A percentile compares a stretch with the other conserved stretches of the same genome.
These are phyloP conservation scores for Melanotaenia maccullochi DNA, from an alignment of 2,797 vertebrate genomes.

Conservation along the genomic window DNA sequence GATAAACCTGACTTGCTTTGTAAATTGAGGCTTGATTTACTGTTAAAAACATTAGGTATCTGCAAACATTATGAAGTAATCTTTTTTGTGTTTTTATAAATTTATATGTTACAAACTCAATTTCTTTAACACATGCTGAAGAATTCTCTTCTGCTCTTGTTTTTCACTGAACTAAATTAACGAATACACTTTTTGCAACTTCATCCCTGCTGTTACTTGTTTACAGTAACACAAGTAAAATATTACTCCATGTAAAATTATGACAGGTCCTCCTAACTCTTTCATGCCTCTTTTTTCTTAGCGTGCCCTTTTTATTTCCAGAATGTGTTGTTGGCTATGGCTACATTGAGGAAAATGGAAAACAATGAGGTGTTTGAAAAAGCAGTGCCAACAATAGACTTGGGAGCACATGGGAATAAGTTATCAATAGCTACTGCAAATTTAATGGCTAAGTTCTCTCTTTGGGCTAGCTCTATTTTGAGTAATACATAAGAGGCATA, in stretches of 20 bases:
- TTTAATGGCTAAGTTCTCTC: neutral
- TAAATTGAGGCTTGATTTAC: neutral
- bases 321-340: neutral
- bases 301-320: neutral
- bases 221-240: neutral
- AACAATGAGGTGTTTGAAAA: neutral
- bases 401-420: neutral
- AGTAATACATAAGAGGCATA: neutral
- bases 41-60: neutral
- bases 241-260: neutral
- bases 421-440: neutral
- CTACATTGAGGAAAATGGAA: neutral
- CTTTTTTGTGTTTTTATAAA: neutral
- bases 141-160: neutral
- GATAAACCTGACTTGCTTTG: neutral
- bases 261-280: neutral
- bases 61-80: no score
- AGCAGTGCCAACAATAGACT: neutral
- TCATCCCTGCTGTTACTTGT: neutral
- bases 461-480: neutral
- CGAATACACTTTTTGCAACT: neutral
- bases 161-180: neutral
- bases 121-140: neutral
- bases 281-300: neutral
- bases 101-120: neutral